Evolutionary conservation across 2,113 vertebrate species (phyloP).

Genomic region (Tupaia tana): DNA sequence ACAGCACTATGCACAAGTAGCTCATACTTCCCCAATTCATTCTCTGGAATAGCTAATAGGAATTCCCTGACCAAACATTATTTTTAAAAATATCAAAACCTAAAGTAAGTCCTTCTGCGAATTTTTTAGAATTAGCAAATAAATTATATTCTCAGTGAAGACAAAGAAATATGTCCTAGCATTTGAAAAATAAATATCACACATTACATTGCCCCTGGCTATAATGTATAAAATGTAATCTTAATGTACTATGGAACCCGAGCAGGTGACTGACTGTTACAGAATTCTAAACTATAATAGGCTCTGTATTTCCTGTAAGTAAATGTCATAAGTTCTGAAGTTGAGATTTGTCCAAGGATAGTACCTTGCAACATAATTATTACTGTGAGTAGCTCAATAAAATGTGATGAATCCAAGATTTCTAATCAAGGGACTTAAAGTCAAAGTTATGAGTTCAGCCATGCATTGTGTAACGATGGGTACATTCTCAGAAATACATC

Average conservation of each 20-base stretch:
- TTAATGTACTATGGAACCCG: not conserved
- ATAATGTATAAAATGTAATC: slow-evolving; percentile 55
- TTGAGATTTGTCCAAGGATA: slow-evolving; percentile 72
- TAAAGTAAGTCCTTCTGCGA: not conserved
- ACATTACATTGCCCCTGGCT: not conserved
- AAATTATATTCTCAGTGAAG: not conserved
- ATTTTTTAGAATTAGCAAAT: not conserved
- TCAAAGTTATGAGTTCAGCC: slow-evolving; percentile 58
- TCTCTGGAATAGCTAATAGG: not conserved
- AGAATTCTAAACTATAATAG: slow-evolving; percentile 23
- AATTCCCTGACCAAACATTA: not conserved
- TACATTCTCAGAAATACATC: no score
- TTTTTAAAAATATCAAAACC: slow-evolving; percentile 5
- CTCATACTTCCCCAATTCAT: not conserved
- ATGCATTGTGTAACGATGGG: no score
- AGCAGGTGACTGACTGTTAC: not conserved
- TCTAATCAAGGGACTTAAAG: slow-evolving; percentile 67
- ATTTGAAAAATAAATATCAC: slow-evolving; percentile 62
- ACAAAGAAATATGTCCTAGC: slow-evolving; percentile 12
- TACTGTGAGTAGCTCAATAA: slow-evolving; percentile 57
- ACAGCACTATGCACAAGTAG: not conserved
- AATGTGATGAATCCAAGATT: slow-evolving; percentile 64
- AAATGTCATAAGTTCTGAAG: slow-evolving; percentile 70
- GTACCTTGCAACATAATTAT: slow-evolving; percentile 66
- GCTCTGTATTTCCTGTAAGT: slow-evolving; percentile 55